These are phyloP conservation scores for Drosophila buzzatii DNA, from an alignment of 2,888 invertebrate genomes.

Conservation along the genomic window DNA sequence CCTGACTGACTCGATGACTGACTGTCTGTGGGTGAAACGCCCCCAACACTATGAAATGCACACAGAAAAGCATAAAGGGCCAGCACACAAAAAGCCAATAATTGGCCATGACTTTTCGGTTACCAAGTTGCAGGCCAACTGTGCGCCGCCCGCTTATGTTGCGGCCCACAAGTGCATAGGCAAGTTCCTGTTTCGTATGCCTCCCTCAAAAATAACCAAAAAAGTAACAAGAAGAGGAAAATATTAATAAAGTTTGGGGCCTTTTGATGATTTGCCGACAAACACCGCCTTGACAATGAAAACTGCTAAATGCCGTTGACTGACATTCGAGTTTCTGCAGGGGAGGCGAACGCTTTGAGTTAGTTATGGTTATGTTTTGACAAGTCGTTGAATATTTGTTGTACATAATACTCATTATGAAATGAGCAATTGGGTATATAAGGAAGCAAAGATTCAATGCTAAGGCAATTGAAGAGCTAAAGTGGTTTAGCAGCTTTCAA, in stretches of 20 bases:
- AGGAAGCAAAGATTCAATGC: not conserved
- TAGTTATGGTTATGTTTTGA: conserved; percentile 64
- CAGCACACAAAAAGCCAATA: conserved; percentile 66
- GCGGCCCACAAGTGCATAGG: conserved; percentile 26
- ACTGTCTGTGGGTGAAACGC: conserved; percentile 5
- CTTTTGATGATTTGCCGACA: conserved; percentile 75
- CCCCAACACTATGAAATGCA: conserved; percentile 47
- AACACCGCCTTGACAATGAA: conserved; percentile 75
- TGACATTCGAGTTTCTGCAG: conserved; percentile 35
- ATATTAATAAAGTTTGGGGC: conserved; percentile 71
- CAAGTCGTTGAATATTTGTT: conserved; percentile 56
- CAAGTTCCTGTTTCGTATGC: conserved; percentile 23
- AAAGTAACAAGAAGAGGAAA: conserved; percentile 16
- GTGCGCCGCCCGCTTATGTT: not conserved
- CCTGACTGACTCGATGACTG: conserved; percentile 6
- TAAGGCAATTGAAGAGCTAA: not conserved
- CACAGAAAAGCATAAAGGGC: conserved; percentile 22
- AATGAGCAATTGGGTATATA: not conserved
- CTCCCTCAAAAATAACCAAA: not conserved
- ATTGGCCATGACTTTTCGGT: conserved; percentile 78
- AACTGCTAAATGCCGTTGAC: conserved; percentile 72
- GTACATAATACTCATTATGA: conserved; percentile 3
- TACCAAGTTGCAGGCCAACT: conserved; percentile 50
- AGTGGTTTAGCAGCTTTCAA: not conserved
- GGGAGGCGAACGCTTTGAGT: conserved; percentile 47